Percentiles rank a stretch among this genome's conserved stretches.
Conservation (phyloP, 2,113 vertebrate species). For the Etheostoma spectabile region DNA sequence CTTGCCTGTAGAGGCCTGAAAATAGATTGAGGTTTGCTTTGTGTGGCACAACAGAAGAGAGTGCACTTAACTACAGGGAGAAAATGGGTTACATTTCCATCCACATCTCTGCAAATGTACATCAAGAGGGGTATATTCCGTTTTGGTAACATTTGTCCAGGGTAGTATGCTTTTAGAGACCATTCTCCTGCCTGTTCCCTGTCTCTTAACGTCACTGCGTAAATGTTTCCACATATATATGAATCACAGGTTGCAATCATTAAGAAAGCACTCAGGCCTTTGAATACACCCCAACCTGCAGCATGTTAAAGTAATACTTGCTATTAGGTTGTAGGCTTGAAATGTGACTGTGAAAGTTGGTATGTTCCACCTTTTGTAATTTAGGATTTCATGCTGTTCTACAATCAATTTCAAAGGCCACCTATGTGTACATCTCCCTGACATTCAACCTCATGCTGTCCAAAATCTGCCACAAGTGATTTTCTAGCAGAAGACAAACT, state of each 20-base stretch:
- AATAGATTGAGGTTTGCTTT: constrained; percentile 77
- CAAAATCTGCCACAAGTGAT: too few species aligned
- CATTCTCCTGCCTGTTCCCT: constrained; percentile 16
- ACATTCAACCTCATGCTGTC: too few species aligned
- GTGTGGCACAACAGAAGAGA: constrained; percentile 73
- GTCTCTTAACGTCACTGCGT: constrained; percentile 7
- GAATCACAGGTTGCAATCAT: constrained; percentile 21
- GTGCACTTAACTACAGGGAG: constrained; percentile 79
- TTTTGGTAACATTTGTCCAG: constrained; percentile 67
- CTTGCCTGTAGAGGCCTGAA: constrained; percentile 69
- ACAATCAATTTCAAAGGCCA: background rate
- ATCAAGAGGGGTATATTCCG: constrained; percentile 69
- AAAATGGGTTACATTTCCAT: constrained; percentile 74
- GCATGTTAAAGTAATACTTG: background rate
- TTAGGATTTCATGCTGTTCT: too few species aligned
- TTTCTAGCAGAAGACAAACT: too few species aligned
- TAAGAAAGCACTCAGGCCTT: background rate
- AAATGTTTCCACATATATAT: constrained; percentile 41
- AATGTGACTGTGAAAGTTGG: background rate
- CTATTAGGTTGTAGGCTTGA: background rate
- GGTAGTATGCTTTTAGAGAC: constrained; percentile 64
- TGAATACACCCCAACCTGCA: background rate
- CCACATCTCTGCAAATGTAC: constrained; percentile 67
- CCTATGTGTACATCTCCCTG: background rate
- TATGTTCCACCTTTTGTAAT: background rate